Percentiles rank a stretch among this genome's conserved stretches.
Evolutionary conservation across 1,140 invertebrate genomes (phyloP).

Genomic region (Sycophila sp.): DNA sequence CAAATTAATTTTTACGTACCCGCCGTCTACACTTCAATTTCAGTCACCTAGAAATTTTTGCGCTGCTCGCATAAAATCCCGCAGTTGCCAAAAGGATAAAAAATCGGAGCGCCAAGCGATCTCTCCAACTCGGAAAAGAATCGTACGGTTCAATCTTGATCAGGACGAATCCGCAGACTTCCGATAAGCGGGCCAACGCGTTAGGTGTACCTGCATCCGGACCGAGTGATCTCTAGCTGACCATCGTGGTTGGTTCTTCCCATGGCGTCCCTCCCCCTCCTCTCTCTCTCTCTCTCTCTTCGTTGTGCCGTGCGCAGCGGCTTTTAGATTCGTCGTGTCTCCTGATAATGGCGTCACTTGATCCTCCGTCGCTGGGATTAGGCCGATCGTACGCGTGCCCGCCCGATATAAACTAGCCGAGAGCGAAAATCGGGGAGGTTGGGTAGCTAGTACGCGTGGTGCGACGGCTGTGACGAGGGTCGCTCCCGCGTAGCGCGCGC

Average conservation of each 20-base stretch:
- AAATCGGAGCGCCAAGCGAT: background rate
- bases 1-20: no score
- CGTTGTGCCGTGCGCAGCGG: background rate
- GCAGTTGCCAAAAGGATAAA: no score
- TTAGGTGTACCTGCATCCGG: background rate
- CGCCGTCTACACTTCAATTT: no score
- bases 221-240: no score
- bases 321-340: constrained; percentile 38
- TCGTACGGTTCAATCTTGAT: constrained; percentile 6
- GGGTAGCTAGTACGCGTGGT: constrained; percentile 30
- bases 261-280: no score
- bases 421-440: constrained; percentile 45
- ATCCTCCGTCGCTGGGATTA: constrained; percentile 45
- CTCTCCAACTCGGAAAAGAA: no score
- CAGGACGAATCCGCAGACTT: constrained; percentile 10
- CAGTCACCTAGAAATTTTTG: background rate
- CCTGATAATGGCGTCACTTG: constrained; percentile 46
- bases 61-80: background rate
- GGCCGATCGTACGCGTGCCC: constrained; percentile 1
- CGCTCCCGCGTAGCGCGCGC: constrained; percentile 26
- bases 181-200: constrained; percentile 11
- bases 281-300: background rate
- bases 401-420: constrained; percentile 48
- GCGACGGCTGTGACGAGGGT: constrained; percentile 14
- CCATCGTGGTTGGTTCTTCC: no score